A percentile compares a stretch with the other conserved stretches of the same genome.
These are phyloP conservation scores for Drosophila arawakana DNA, from an alignment of 1,140 invertebrate genomes.

Conservation along the genomic window DNA sequence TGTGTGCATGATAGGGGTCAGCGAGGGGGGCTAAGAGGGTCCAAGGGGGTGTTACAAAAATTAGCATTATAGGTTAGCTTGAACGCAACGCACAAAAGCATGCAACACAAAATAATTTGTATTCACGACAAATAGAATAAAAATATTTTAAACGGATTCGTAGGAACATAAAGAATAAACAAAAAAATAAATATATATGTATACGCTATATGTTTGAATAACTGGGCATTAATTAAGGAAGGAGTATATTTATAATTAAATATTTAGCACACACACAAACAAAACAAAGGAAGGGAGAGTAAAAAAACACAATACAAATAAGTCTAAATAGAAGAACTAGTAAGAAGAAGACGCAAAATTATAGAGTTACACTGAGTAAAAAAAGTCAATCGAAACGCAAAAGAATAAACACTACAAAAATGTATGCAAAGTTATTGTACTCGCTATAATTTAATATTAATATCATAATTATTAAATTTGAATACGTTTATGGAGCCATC, in stretches of 20 bases:
- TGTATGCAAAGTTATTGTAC: conserved; percentile 71
- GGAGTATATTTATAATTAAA: background rate
- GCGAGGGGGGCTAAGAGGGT: background rate
- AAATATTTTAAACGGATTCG: conserved; percentile 2
- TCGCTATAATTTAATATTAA: conserved; percentile 27
- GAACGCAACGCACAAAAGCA: conserved; percentile 53
- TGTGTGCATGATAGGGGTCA: background rate
- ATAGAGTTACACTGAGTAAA: conserved; percentile 51
- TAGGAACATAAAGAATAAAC: conserved; percentile 4
- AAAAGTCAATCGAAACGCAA: conserved; percentile 48
- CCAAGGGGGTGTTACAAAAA: background rate
- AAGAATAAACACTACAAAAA: conserved; percentile 76
- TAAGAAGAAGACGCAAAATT: conserved; percentile 21
- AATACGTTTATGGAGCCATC: conserved; percentile 60
- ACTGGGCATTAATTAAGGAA: background rate
- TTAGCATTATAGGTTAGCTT: conserved; percentile 34
- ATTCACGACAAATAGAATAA: conserved; percentile 23
- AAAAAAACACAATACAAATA: conserved; percentile 4
- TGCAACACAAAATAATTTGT: conserved; percentile 52
- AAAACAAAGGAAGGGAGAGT: too few relatives aligned
- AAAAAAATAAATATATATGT: conserved; percentile 24
- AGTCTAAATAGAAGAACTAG: conserved; percentile 9
- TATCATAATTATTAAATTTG: conserved; percentile 51
- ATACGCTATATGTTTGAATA: background rate
- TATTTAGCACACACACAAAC: conserved; percentile 37